A percentile compares a stretch with the other conserved stretches of the same genome.
Conservation (phyloP, 2,113 vertebrate species). For the Phyllostomus discolor region DNA sequence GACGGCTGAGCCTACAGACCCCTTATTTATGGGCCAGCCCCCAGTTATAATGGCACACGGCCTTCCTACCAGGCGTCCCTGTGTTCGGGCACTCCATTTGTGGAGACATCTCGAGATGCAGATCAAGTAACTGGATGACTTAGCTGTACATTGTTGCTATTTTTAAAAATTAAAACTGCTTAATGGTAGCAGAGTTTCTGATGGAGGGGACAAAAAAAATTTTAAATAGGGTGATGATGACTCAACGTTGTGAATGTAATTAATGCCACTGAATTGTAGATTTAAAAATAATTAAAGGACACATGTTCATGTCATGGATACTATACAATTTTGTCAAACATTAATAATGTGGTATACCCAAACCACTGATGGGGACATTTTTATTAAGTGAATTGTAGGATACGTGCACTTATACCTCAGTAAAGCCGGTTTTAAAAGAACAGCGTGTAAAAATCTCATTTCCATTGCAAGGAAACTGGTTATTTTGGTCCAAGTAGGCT, state of each 20-base stretch:
- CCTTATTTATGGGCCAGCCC: background rate
- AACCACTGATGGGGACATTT: background rate
- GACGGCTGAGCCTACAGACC: background rate
- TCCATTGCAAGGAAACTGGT: background rate
- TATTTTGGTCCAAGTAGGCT: background rate
- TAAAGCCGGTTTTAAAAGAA: background rate
- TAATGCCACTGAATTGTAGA: background rate
- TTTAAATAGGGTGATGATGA: background rate
- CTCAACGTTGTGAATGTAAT: background rate
- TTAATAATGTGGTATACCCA: background rate
- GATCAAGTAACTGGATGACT: background rate
- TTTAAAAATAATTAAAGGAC: background rate
- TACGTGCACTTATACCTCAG: background rate
- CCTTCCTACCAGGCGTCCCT: background rate
- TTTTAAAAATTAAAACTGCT: background rate
- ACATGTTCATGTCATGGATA: background rate
- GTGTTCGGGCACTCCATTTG: background rate
- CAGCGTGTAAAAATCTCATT: background rate
- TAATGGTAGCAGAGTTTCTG: background rate
- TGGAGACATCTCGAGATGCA: background rate
- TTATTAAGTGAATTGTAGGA: background rate
- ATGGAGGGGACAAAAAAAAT: background rate
- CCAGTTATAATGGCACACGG: background rate
- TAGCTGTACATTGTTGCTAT: background rate
- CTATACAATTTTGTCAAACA: background rate